phyloP scores from a whole-genome alignment of 2,888 invertebrate species.

The Galeruca laticollis region DNA sequence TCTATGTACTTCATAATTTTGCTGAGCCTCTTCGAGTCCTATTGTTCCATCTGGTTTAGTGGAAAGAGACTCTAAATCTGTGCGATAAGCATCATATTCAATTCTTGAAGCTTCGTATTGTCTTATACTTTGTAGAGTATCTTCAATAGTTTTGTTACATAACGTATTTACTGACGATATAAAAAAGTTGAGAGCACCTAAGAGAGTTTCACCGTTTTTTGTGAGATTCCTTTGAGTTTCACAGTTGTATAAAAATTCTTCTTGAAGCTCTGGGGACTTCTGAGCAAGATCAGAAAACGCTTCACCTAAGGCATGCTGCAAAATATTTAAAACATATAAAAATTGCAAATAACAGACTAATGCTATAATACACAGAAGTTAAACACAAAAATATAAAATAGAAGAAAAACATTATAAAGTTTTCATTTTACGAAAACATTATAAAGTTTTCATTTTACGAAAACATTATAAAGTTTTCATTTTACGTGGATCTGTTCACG shows the following conservation, averaged over 20 bases:
- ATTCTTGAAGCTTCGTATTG: conserved; percentile 85
- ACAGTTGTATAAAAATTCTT: conserved; percentile 94
- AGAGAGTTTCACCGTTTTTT: conserved; percentile 92
- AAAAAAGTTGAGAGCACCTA: conserved; percentile 96
- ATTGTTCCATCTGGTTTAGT: conserved; percentile 73
- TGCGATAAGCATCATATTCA: conserved; percentile 98
- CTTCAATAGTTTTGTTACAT: conserved; percentile 98
- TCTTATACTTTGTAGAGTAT: conserved; percentile 84
- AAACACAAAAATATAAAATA: too few species aligned
- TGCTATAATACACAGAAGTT: too few species aligned
- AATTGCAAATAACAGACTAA: background rate
- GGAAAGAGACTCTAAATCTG: conserved; percentile 88
- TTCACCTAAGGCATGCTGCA: conserved; percentile 88
- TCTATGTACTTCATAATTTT: conserved; percentile 86
- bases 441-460: too few species aligned
- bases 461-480: too few species aligned
- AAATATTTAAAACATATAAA: conserved; percentile 32
- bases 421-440: too few species aligned
- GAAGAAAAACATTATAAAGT: too few species aligned
- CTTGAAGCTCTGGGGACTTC: conserved; percentile 95
- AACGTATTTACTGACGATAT: conserved; percentile 95
- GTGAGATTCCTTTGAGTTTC: conserved; percentile 94
- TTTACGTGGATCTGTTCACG: too few species aligned
- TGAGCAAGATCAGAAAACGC: conserved; percentile 95
- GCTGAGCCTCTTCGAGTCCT: conserved; percentile 83